These are phyloP conservation scores for Actenoides lindsayi DNA, from an alignment of 2,113 vertebrate species.

Conservation along the genomic window DNA sequence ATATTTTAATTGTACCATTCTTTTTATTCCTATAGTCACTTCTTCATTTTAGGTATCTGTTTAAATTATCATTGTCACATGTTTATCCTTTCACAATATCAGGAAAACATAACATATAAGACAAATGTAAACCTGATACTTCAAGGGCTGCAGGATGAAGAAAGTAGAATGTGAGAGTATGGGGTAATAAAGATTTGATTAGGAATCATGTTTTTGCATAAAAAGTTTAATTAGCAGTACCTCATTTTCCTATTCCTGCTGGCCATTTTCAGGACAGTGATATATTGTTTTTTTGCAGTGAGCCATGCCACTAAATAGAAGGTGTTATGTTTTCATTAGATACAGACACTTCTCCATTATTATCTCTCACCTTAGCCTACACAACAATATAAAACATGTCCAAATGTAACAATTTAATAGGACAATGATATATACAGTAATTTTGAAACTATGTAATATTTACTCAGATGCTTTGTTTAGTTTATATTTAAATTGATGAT, in stretches of 20 bases:
- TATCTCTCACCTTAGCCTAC: not conserved
- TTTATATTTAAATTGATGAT: not conserved
- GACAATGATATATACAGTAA: not conserved
- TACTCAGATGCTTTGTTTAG: not conserved
- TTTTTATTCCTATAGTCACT: not conserved
- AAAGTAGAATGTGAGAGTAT: not conserved
- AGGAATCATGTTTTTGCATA: not conserved
- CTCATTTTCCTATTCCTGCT: conserved; percentile 5
- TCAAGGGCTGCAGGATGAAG: not conserved
- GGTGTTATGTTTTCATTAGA: conserved; percentile 60
- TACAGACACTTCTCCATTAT: not conserved
- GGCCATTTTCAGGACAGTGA: conserved; percentile 22
- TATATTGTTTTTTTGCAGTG: conserved; percentile 17
- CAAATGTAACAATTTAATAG: not conserved
- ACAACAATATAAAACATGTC: not conserved
- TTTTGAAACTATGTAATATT: not conserved
- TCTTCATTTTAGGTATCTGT: not conserved
- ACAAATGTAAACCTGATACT: not conserved
- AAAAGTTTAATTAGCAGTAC: conserved; percentile 34
- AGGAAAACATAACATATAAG: not conserved
- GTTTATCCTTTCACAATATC: not conserved
- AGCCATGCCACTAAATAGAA: conserved; percentile 1
- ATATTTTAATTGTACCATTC: not conserved
- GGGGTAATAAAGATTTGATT: conserved; percentile 21
- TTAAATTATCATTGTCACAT: not conserved